Base-by-base conservation (phyloP, 2,113 vertebrate species). In the Procavia capensis region DNA sequence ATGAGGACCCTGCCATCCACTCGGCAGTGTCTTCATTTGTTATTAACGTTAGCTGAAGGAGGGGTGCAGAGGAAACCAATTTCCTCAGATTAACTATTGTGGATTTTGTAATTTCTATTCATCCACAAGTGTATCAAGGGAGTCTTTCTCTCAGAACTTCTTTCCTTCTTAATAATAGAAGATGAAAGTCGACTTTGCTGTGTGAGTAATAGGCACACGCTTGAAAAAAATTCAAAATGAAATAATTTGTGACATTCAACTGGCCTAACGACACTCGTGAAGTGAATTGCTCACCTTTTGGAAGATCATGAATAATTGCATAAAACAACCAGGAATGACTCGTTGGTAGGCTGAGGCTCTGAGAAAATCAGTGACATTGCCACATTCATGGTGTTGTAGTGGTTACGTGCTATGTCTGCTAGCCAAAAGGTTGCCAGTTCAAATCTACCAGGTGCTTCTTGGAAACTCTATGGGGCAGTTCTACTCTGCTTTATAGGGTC, bases 31-130 rank as follows among this genome's bases (percentile, higher is more conserved):
- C 74, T 94, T 81, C 72, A 75, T 92, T 95, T 97, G 91, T 90
- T 87, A 93, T 94, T 93, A 90, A 82, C 92, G 66, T 36, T 81
- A 79, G 68, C 41, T 76, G 70, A 83, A 93, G 45, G 61, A 93
- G 8, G 36, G 45, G 57, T 68, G 78, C 61, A 29, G 45, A 92
- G 75, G 75, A 87, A 96, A 84, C 72, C 59, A 88, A 83, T 96
- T 96, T 95, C 85, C 74, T 92, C 61, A 90, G 54, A 93, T 94
- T 85, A 94, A 93, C 82, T 88, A 16, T 64, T 92, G 78, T 76
- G 85, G 93, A 93, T 83, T 88, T 95, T 90, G 24, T 50, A 84
- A 80, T 95, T 95, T 64, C 47, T 61, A 88, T 97, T 96, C 96
- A 34, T 54, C 85, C 92, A 90, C 76, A 61, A 92, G 41, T 4